These are phyloP conservation scores for Dioctria rufipes DNA, from an alignment of 2,888 invertebrate genomes.

Conservation along the genomic window DNA sequence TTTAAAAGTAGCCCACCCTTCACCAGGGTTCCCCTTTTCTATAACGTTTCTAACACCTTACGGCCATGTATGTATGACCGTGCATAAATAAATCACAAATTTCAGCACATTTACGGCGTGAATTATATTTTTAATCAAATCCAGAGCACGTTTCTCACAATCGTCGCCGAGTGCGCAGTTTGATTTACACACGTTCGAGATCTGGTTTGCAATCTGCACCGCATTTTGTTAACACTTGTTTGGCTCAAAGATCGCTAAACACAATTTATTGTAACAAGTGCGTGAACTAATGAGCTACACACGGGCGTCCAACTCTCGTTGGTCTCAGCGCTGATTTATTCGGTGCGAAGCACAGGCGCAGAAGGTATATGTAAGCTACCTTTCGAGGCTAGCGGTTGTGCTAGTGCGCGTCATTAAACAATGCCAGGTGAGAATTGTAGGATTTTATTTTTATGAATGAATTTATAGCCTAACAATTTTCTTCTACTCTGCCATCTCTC, in stretches of 20 bases:
- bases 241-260: conserved; percentile 46
- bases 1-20: too few relatives aligned
- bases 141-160: conserved; percentile 19
- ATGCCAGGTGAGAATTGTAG: conserved; percentile 29
- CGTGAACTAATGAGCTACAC: conserved; percentile 53
- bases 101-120: not conserved
- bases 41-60: not conserved
- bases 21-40: too few relatives aligned
- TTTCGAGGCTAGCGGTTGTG: not conserved
- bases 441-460: conserved; percentile 32
- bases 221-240: conserved; percentile 52
- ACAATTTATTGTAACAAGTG: conserved; percentile 56
- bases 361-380: not conserved
- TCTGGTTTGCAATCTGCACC: conserved; percentile 47
- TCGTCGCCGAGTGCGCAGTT: not conserved
- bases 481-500: not conserved
- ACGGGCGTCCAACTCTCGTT: conserved; percentile 20
- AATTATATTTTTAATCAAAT: conserved; percentile 22
- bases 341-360: conserved; percentile 4
- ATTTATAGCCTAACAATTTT: not conserved
- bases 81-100: conserved; percentile 1
- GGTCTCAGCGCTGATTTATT: conserved; percentile 39
- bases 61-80: not conserved
- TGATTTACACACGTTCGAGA: conserved; percentile 39
- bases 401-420: conserved; percentile 14